phyloP scores from a whole-genome alignment of 64 coral and sea anemone species.

The Montipora capricornis region DNA sequence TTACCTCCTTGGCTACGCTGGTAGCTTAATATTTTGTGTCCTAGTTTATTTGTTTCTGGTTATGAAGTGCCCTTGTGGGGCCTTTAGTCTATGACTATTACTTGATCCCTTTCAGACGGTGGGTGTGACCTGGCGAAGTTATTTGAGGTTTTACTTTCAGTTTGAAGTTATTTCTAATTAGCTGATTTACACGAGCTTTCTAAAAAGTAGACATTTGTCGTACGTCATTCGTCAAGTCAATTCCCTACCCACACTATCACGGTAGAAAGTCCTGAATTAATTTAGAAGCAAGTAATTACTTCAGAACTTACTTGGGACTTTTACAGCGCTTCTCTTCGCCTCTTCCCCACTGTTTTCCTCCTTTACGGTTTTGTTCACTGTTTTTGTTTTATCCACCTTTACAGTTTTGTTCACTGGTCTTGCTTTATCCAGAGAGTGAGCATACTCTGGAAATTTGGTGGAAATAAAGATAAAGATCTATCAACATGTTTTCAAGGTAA shows the following conservation, averaged over 20 bases:
- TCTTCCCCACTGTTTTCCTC: not conserved
- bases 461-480: no score
- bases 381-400: not conserved
- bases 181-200: no score
- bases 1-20: not conserved
- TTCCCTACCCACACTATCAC: no score
- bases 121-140: not conserved
- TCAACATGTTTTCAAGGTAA: no score
- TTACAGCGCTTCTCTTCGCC: not conserved
- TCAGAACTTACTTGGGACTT: conserved; percentile 28
- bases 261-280: no score
- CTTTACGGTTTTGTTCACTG: not conserved
- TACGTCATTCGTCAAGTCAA: no score
- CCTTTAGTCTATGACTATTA: no score
- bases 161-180: no score
- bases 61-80: no score
- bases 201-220: no score
- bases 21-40: not conserved
- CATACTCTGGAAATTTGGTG: not conserved
- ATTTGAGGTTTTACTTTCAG: not conserved
- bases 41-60: not conserved
- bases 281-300: no score
- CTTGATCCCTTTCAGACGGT: conserved; percentile 30
- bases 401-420: not conserved
- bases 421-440: not conserved